These are phyloP conservation scores for Ectobius pallidus DNA, from an alignment of 2,888 invertebrate genomes.

Conservation along the genomic window DNA sequence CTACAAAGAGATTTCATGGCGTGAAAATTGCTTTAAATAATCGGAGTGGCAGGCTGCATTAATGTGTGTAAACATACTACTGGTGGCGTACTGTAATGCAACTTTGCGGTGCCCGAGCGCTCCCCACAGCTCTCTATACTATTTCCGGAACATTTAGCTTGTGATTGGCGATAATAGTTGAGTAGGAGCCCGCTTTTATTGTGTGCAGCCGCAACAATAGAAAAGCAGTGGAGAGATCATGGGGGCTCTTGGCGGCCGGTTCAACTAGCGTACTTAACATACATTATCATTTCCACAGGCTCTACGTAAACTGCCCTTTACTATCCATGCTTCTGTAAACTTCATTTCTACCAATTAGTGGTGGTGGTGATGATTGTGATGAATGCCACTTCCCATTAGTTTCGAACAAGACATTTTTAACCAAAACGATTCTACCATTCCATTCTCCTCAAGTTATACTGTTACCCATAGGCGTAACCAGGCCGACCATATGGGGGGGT, in stretches of 20 bases:
- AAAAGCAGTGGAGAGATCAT: not conserved
- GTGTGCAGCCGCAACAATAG: conserved; percentile 23
- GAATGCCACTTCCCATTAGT: no score
- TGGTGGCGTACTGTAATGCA: not conserved
- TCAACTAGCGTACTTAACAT: conserved; percentile 16
- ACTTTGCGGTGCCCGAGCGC: no score
- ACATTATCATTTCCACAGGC: not conserved
- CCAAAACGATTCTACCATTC: no score
- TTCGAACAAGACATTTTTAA: no score
- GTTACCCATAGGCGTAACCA: no score
- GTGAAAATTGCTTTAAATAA: conserved; percentile 33
- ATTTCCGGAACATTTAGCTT: conserved; percentile 26
- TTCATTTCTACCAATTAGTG: no score
- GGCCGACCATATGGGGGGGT: no score
- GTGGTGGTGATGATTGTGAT: no score
- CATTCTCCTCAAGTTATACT: no score
- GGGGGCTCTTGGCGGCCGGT: conserved; percentile 12
- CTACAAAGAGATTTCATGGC: conserved; percentile 25
- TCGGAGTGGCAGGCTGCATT: conserved; percentile 23
- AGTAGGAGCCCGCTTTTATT: conserved; percentile 8
- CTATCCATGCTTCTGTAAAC: no score
- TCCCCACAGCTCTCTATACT: not conserved
- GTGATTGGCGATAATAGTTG: conserved; percentile 23
- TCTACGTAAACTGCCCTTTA: not conserved
- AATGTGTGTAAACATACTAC: conserved; percentile 11